phyloP scores from a whole-genome alignment of 1,140 invertebrate genomes.

The Danaus plexippus region DNA sequence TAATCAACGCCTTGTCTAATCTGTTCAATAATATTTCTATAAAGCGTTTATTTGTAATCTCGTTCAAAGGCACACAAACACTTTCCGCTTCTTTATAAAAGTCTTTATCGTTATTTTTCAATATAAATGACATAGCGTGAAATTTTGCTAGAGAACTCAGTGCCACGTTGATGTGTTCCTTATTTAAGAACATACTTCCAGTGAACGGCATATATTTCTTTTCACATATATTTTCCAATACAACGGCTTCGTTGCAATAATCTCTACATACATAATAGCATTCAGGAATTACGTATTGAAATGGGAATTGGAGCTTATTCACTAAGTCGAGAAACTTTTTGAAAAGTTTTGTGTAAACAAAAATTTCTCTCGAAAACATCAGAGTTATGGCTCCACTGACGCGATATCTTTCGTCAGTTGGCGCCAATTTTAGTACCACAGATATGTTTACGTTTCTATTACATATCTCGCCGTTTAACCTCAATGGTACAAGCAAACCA shows the following conservation, averaged over 20 bases:
- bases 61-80: conserved; percentile 44
- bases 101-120: conserved; percentile 30
- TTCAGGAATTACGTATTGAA: conserved; percentile 34
- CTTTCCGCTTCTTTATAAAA: conserved; percentile 33
- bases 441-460: conserved; percentile 25
- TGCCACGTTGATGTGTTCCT: conserved; percentile 38
- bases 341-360: conserved; percentile 41
- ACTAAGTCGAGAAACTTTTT: conserved; percentile 34
- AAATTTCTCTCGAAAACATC: conserved; percentile 56
- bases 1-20: conserved; percentile 41
- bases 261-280: conserved; percentile 43
- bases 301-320: conserved; percentile 7
- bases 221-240: conserved; percentile 48
- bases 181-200: conserved; percentile 39
- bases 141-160: conserved; percentile 46
- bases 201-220: conserved; percentile 41
- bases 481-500: conserved; percentile 45
- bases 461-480: conserved; percentile 29
- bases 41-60: conserved; percentile 42
- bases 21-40: conserved; percentile 48
- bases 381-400: conserved; percentile 53
- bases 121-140: conserved; percentile 52
- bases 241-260: conserved; percentile 53
- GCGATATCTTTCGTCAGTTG: conserved; percentile 49
- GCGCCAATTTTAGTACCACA: conserved; percentile 55